These are phyloP conservation scores for Zootermopsis nevadensis DNA, from an alignment of 2,888 invertebrate genomes.

Conservation along the genomic window DNA sequence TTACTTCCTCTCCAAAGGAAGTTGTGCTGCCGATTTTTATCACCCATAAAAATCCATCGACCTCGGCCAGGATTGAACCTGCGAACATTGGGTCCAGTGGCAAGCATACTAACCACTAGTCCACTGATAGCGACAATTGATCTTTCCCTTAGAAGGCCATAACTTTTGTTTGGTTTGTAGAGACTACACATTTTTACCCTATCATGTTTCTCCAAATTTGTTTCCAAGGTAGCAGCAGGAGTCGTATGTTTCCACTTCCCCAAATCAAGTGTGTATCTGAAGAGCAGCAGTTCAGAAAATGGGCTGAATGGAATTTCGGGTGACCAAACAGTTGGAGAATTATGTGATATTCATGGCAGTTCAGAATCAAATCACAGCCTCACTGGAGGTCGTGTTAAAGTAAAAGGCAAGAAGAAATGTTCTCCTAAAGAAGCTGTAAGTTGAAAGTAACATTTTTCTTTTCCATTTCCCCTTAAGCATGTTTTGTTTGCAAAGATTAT, in stretches of 20 bases:
- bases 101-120: no score
- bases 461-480: no score
- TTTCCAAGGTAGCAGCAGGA: constrained; percentile 73
- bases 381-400: constrained; percentile 13
- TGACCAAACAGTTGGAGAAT: constrained; percentile 68
- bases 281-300: constrained; percentile 71
- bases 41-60: no score
- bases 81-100: no score
- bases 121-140: no score
- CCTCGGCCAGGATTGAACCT: no score
- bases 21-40: no score
- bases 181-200: not conserved
- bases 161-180: no score
- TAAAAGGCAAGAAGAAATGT: constrained; percentile 52
- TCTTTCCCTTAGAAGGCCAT: no score
- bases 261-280: constrained; percentile 71
- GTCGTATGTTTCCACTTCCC: constrained; percentile 78
- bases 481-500: no score
- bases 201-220: not conserved
- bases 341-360: constrained; percentile 8
- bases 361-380: not conserved
- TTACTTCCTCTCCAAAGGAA: no score
- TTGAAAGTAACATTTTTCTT: not conserved
- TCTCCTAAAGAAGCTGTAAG: constrained; percentile 51
- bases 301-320: constrained; percentile 67